Base-by-base conservation (phyloP, 92 coral and sea anemone genomes). In the Zoanthus sociatus region DNA sequence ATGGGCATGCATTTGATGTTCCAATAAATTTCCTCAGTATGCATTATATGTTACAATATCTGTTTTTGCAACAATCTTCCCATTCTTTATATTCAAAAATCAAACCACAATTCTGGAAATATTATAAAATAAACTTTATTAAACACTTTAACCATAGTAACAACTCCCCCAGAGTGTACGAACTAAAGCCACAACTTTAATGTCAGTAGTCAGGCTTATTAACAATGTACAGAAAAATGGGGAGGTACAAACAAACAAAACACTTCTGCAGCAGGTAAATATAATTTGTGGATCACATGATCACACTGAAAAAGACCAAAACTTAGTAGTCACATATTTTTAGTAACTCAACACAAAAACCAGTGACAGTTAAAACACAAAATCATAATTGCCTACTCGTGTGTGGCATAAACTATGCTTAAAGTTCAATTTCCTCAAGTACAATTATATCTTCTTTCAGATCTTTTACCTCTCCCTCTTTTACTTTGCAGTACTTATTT, bases 371-470 rank as follows among this genome's bases (percentile, higher is more conserved):
- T 67, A 16, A 67, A 21, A 18, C 21, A 67, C 72, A 67, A 67
- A 67, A 26, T 67, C 72, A 67, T 67, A 60, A 66, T 67, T 67
- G 33, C 72, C 72, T 67, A 67, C 72, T 67, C 72, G 45, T 67
- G 72, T 20, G 33, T 67, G 72, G 72, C 72, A 67, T 67, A 67
- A 67, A 67, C 44, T 67, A 20, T 67, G 72, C 54, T 76, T 69
- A 87, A 44, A 87, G 46, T 87, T 87, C 86, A 77, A 66, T 87
- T 87, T 87, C 90, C 90, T 87, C 78, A 67, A 87, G 15, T 76
- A 87, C 71, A 78, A 79, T 87, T 50, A 87, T 77, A 64, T 87
- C 89, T 83, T 87, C 77, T 51, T 77, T 77, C 84, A 87, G 84
- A 78, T 68, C 42, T 60, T 87, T 87, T 64, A 87, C 77, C 70